Evolutionary conservation across 2,113 vertebrate species (phyloP).

Genomic region (Stegostoma tigrinum): DNA sequence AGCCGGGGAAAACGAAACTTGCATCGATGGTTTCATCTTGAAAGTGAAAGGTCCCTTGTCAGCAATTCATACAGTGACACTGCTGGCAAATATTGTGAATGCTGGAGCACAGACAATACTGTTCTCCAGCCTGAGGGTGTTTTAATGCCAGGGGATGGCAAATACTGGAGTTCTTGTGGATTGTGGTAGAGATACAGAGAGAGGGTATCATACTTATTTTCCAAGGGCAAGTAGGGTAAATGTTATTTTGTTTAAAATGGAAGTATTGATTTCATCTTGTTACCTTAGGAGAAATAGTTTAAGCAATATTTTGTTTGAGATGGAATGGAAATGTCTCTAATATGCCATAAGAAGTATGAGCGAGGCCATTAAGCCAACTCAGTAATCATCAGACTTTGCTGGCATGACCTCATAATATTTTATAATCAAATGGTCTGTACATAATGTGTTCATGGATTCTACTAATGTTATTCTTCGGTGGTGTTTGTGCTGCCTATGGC

Average conservation of each 20-base stretch:
- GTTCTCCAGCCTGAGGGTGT: not conserved
- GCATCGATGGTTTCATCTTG: not conserved
- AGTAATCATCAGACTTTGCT: not conserved
- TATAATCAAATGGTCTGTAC: not conserved
- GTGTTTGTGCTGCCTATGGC: not conserved
- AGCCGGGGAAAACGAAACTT: not conserved
- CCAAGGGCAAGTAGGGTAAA: not conserved
- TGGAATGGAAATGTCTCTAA: not conserved
- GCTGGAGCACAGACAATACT: not conserved
- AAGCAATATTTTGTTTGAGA: not conserved
- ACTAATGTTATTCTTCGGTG: not conserved
- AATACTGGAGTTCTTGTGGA: not conserved
- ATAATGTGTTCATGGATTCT: not conserved
- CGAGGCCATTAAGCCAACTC: not conserved
- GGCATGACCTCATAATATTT: not conserved
- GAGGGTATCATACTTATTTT: not conserved
- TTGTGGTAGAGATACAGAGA: not conserved
- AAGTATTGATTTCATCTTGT: not conserved
- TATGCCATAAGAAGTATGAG: not conserved
- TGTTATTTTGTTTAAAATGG: not conserved
- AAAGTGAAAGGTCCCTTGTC: not conserved
- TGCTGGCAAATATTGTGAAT: not conserved
- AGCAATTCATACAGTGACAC: not conserved
- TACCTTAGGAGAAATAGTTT: no score
- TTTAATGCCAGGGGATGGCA: not conserved